Evolutionary conservation across 1,140 invertebrate species (phyloP).

Genomic region (Reticulitermes speratus): DNA sequence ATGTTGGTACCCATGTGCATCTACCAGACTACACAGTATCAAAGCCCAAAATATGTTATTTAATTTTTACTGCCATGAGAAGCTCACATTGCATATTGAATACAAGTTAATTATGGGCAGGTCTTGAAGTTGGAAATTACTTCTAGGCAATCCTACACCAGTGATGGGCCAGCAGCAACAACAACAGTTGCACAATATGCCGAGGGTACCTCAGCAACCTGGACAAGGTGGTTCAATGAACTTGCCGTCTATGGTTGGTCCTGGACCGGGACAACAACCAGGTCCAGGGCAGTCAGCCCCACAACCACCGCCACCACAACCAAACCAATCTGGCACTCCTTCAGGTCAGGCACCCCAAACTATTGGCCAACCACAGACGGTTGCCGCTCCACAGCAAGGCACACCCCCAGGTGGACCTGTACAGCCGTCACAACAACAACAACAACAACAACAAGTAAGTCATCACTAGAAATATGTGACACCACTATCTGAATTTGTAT

Average conservation of each 20-base stretch:
- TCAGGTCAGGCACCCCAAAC: background rate
- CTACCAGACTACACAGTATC: too few species aligned
- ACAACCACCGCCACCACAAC: background rate
- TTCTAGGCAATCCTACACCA: background rate
- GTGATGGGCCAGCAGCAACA: slow-evolving; percentile 17
- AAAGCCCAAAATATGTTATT: too few species aligned
- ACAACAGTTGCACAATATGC: background rate
- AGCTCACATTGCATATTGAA: too few species aligned
- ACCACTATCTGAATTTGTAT: too few species aligned
- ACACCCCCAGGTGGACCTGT: background rate
- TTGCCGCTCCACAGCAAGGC: background rate
- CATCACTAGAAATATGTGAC: too few species aligned
- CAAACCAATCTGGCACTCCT: background rate
- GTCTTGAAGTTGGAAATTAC: background rate
- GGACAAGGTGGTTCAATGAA: background rate
- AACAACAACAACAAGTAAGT: background rate
- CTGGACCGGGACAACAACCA: background rate
- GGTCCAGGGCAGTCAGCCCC: background rate
- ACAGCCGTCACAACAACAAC: background rate
- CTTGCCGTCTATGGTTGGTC: slow-evolving; percentile 12
- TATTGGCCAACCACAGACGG: background rate
- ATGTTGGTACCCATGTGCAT: too few species aligned
- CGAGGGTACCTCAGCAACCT: background rate
- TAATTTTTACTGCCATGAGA: too few species aligned
- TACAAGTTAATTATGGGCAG: too few species aligned